A percentile compares a stretch with the other conserved stretches of the same genome.
Evolutionary conservation across 2,113 vertebrate genomes (phyloP).

Genomic region (Cephalophus harveyi): DNA sequence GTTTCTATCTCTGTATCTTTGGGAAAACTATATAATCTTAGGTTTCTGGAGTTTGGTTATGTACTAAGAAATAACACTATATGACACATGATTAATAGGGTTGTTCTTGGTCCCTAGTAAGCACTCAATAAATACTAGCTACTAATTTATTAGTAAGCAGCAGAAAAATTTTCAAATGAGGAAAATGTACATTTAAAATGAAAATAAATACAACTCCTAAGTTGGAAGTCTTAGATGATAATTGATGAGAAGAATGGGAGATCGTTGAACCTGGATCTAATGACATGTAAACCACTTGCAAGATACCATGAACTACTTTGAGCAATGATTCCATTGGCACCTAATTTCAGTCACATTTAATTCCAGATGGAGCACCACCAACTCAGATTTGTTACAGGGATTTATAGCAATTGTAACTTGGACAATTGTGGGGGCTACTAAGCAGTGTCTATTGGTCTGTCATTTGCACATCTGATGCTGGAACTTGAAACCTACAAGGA

Average conservation of each 20-base stretch:
- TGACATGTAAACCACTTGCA: not conserved
- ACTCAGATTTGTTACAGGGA: not conserved
- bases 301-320: not conserved
- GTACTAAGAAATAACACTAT: not conserved
- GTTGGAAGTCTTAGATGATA: not conserved
- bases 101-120: not conserved
- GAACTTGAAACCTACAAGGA: not conserved
- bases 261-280: not conserved
- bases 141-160: not conserved
- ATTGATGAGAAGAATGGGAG: not conserved
- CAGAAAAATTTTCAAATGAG: not conserved
- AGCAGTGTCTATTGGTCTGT: not conserved
- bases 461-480: not conserved
- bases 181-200: not conserved
- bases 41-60: not conserved
- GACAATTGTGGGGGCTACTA: not conserved
- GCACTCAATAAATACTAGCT: not conserved
- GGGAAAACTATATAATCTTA: not conserved
- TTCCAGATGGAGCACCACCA: not conserved
- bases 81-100: not conserved
- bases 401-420: not conserved
- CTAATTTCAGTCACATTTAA: not conserved
- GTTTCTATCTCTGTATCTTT: not conserved
- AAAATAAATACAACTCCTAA: not conserved
- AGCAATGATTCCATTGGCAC: not conserved